These are phyloP conservation scores for Meda fulgida DNA, from an alignment of 2,797 vertebrate species.

Conservation along the genomic window DNA sequence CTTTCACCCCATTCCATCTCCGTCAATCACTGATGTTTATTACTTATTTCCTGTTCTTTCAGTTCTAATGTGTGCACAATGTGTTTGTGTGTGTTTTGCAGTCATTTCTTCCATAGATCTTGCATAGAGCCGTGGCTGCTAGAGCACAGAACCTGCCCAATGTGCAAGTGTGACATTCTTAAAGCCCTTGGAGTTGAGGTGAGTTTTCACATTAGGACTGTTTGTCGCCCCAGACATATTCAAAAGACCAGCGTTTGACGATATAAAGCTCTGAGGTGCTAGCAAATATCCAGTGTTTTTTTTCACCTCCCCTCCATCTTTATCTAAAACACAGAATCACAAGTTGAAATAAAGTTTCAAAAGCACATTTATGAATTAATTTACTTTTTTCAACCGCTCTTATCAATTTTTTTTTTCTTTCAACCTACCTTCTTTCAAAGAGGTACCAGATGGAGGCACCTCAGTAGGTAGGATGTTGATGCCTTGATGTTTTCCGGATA, in stretches of 20 bases:
- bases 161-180: slow-evolving; percentile 90
- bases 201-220: slow-evolving; percentile 53
- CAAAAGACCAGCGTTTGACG: not conserved
- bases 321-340: not conserved
- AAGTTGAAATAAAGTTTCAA: not conserved
- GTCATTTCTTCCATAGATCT: slow-evolving; percentile 87
- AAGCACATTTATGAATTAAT: no score
- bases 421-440: not conserved
- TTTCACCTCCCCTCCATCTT: not conserved
- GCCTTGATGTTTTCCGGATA: not conserved
- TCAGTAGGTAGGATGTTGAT: not conserved
- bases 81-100: slow-evolving; percentile 60
- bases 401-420: not conserved
- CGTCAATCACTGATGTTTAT: not conserved
- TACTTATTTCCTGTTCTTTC: not conserved
- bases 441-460: not conserved
- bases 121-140: slow-evolving; percentile 89
- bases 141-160: slow-evolving; percentile 87
- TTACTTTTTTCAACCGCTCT: not conserved
- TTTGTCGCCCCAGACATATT: not conserved
- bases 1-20: not conserved
- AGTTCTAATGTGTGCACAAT: not conserved
- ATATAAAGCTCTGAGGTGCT: not conserved
- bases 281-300: no score
- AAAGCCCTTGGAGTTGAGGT: slow-evolving; percentile 86